A percentile compares a stretch with the other conserved stretches of the same genome.
These are phyloP conservation scores for Nannospalax galili DNA, from an alignment of 2,113 vertebrate species.

Conservation along the genomic window DNA sequence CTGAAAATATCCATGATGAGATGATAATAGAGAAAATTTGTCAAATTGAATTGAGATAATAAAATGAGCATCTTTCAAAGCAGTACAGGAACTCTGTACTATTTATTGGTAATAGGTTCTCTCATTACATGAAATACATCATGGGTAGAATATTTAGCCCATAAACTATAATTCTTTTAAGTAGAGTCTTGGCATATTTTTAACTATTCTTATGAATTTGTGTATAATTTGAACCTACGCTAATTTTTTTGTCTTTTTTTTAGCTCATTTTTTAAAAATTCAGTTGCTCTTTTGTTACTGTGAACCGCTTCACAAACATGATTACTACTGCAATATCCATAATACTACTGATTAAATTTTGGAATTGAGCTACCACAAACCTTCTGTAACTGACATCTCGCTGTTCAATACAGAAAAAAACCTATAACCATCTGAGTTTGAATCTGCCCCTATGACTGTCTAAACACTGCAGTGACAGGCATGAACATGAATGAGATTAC, in stretches of 20 bases:
- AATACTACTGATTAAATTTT: neutral
- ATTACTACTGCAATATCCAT: neutral
- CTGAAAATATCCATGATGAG: neutral
- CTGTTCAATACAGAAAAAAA: no score
- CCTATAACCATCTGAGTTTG: neutral
- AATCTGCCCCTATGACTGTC: neutral
- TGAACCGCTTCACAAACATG: neutral
- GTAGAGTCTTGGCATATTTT: neutral
- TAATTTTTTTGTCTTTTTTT: neutral
- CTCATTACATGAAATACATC: neutral
- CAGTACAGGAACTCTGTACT: no score
- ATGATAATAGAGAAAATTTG: neutral
- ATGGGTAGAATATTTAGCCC: neutral
- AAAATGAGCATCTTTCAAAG: no score
- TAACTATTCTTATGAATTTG: neutral
- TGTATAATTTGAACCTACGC: neutral
- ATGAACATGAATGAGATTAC: neutral
- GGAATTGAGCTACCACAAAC: accelerated
- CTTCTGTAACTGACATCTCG: neutral
- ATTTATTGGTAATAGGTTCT: neutral
- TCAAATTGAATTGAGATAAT: neutral
- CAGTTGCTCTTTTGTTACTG: neutral
- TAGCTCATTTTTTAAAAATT: no score
- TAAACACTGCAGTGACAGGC: neutral
- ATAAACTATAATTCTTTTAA: neutral